phyloP scores from a whole-genome alignment of 1,140 invertebrate genomes.

The Pseudomyrmex sp. region DNA sequence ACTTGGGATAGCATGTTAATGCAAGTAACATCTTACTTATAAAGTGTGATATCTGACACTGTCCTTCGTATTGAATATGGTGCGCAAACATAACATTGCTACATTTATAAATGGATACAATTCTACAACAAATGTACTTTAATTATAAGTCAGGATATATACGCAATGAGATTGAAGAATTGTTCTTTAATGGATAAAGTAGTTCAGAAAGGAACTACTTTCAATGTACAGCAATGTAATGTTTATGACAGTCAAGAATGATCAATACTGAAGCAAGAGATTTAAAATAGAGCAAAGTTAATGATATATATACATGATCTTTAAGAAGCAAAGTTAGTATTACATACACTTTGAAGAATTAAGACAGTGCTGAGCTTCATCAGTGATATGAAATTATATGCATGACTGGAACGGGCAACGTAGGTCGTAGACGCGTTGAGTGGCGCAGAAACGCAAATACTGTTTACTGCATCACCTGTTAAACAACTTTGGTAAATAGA shows the following conservation, averaged over 20 bases:
- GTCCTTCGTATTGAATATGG: slow-evolving; percentile 17
- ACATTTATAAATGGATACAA: slow-evolving; percentile 82
- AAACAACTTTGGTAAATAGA: slow-evolving; percentile 43
- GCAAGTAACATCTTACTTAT: slow-evolving; percentile 4
- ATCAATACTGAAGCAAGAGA: slow-evolving; percentile 66
- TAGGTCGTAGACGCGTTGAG: slow-evolving; percentile 85
- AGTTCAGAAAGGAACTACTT: slow-evolving; percentile 74
- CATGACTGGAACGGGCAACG: slow-evolving; percentile 85
- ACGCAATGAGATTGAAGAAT: slow-evolving; percentile 79
- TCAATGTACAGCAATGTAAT: slow-evolving; percentile 71
- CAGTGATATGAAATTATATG: slow-evolving; percentile 82
- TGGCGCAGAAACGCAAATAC: slow-evolving; percentile 84
- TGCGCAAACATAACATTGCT: slow-evolving; percentile 45
- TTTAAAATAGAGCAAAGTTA: slow-evolving; percentile 39
- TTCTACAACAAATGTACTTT: slow-evolving; percentile 77
- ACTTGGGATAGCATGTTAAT: slow-evolving; percentile 79
- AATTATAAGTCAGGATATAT: slow-evolving; percentile 78
- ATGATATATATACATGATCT: slow-evolving; percentile 16
- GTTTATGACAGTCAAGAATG: slow-evolving; percentile 74
- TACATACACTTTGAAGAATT: slow-evolving; percentile 11
- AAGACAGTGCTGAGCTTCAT: slow-evolving; percentile 40
- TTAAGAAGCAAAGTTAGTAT: too few species aligned
- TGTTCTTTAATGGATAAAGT: slow-evolving; percentile 83
- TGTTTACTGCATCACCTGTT: slow-evolving; percentile 2
- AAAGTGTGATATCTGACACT: slow-evolving; percentile 37